Evolutionary conservation across 2,888 invertebrate species (phyloP).

Genomic region (Cryptus viduatorius): DNA sequence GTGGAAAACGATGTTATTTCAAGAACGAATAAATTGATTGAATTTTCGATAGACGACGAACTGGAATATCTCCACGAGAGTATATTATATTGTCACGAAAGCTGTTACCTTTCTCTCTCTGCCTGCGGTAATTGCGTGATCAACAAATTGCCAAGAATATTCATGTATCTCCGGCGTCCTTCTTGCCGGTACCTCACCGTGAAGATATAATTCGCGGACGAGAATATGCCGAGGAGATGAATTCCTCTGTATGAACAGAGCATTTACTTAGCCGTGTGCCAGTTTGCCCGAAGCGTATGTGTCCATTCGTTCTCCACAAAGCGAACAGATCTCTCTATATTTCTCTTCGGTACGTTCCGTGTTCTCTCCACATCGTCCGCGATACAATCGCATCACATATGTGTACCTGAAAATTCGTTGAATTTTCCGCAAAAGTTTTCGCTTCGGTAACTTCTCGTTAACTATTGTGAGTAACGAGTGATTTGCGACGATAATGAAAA

Average conservation of each 20-base stretch:
- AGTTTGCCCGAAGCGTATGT: conserved; percentile 30
- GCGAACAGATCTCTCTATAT: conserved; percentile 34
- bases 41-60: background rate
- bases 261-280: conserved; percentile 52
- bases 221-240: background rate
- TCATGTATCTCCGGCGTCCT: conserved; percentile 11
- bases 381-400: background rate
- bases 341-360: background rate
- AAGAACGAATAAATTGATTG: background rate
- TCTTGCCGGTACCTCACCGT: background rate
- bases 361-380: background rate
- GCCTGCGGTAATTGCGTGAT: background rate
- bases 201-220: background rate
- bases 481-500: no score
- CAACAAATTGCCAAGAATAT: conserved; percentile 44
- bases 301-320: conserved; percentile 28
- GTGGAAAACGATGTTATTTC: conserved; percentile 14
- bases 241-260: conserved; percentile 44
- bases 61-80: background rate
- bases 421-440: background rate
- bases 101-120: background rate
- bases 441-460: background rate
- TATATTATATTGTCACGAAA: background rate
- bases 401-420: background rate
- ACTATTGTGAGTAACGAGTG: no score